Evolutionary conservation across 2,113 vertebrate genomes (phyloP).

Genomic region (Muntiacus muntjak): DNA sequence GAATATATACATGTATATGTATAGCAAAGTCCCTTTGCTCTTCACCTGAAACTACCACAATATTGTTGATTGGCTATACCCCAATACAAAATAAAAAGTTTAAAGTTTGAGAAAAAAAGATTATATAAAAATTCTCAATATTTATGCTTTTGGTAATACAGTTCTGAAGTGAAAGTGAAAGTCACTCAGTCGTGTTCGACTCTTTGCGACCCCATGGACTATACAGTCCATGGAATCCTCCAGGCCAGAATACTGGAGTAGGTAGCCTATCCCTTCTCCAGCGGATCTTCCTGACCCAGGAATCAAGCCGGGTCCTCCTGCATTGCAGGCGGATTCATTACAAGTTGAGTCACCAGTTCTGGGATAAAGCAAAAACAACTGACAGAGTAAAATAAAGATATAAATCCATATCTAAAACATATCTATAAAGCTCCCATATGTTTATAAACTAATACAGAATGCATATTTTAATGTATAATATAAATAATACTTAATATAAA

Average conservation of each 20-base stretch:
- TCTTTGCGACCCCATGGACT: background rate
- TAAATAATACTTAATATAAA: background rate
- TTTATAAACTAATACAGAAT: background rate
- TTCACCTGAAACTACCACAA: background rate
- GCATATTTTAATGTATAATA: background rate
- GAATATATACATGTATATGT: background rate
- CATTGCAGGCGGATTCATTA: background rate
- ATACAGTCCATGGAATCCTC: background rate
- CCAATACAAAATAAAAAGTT: background rate
- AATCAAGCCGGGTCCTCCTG: background rate
- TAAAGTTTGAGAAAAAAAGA: background rate
- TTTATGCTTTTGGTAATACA: background rate
- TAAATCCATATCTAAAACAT: background rate
- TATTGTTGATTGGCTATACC: background rate
- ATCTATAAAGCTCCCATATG: background rate
- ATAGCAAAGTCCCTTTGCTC: background rate
- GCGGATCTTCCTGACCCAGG: background rate
- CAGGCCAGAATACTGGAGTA: background rate
- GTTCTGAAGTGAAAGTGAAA: background rate
- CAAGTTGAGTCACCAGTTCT: background rate
- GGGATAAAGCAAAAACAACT: background rate
- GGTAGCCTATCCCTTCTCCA: background rate
- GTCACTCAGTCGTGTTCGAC: fast-evolving
- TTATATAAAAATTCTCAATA: background rate
- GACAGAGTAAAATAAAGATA: background rate